A percentile compares a stretch with the other conserved stretches of the same genome.
Evolutionary conservation across 2,888 invertebrate species (phyloP).

Genomic region (Phragmatobia fuliginosa): DNA sequence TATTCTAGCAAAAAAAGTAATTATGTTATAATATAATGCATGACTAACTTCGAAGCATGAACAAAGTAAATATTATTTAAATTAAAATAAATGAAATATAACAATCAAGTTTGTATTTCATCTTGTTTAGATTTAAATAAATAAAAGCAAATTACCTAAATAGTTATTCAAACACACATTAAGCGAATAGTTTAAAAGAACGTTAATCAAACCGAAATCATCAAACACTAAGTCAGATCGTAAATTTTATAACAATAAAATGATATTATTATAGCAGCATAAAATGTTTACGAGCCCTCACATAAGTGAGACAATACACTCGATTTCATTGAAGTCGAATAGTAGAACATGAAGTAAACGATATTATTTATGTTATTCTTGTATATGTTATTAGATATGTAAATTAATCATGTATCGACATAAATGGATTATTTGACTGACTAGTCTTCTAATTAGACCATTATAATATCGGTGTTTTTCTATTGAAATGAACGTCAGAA

Average conservation of each 20-base stretch:
- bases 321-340: constrained; percentile 14
- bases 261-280: constrained; percentile 68
- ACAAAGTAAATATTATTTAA: not conserved
- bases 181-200: constrained; percentile 26
- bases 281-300: constrained; percentile 68
- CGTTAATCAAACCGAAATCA: constrained; percentile 25
- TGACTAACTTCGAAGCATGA: not conserved
- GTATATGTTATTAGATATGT: no score
- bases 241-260: constrained; percentile 67
- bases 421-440: no score
- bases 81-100: not conserved
- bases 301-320: constrained; percentile 61
- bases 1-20: no score
- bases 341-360: no score
- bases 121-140: no score
- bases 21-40: no score
- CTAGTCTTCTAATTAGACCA: no score
- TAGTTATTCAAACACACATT: constrained; percentile 8
- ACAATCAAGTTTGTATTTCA: no score
- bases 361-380: no score
- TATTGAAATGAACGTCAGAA: no score
- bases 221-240: constrained; percentile 34
- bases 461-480: no score
- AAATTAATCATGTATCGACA: no score
- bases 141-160: not conserved